phyloP scores from a whole-genome alignment of 1,140 invertebrate species.

The Bombus superbus region DNA sequence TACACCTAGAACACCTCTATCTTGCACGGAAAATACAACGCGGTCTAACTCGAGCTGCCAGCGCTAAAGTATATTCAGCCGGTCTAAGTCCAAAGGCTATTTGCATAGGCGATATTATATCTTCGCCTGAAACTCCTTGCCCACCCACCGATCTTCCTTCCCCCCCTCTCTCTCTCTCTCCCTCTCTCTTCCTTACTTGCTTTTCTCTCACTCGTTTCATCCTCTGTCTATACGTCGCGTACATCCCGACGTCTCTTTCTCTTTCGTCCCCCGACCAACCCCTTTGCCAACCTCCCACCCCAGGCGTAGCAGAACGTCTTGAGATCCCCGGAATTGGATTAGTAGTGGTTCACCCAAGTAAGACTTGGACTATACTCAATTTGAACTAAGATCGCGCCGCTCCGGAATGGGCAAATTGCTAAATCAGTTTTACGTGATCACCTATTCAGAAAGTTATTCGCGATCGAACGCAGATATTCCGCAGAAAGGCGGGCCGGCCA shows the following conservation, averaged over 20 bases:
- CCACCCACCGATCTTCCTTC: not conserved
- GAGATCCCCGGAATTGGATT: constrained; percentile 82
- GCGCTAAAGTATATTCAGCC: constrained; percentile 79
- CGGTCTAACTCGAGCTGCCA: constrained; percentile 60
- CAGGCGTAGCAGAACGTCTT: constrained; percentile 73
- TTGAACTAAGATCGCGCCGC: constrained; percentile 82
- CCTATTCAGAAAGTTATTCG: constrained; percentile 83
- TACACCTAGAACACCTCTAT: constrained; percentile 12
- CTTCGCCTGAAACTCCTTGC: constrained; percentile 67
- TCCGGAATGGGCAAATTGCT: constrained; percentile 82
- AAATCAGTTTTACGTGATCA: constrained; percentile 84
- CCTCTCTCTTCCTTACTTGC: constrained; percentile 10
- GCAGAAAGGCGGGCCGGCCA: constrained; percentile 48
- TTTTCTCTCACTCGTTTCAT: constrained; percentile 24
- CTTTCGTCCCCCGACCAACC: constrained; percentile 55
- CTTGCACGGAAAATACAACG: constrained; percentile 52
- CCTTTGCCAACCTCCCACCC: constrained; percentile 57
- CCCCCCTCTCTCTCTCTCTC: constrained; percentile 7
- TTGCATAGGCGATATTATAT: constrained; percentile 83
- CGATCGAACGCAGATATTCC: constrained; percentile 75
- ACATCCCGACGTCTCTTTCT: constrained; percentile 59
- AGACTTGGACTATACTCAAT: constrained; percentile 83
- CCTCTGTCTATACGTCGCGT: constrained; percentile 40
- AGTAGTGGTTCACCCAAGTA: constrained; percentile 82
- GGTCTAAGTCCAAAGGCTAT: constrained; percentile 82